These are phyloP conservation scores for Colistium nudipinnis DNA, from an alignment of 2,113 vertebrate species.

Conservation along the genomic window DNA sequence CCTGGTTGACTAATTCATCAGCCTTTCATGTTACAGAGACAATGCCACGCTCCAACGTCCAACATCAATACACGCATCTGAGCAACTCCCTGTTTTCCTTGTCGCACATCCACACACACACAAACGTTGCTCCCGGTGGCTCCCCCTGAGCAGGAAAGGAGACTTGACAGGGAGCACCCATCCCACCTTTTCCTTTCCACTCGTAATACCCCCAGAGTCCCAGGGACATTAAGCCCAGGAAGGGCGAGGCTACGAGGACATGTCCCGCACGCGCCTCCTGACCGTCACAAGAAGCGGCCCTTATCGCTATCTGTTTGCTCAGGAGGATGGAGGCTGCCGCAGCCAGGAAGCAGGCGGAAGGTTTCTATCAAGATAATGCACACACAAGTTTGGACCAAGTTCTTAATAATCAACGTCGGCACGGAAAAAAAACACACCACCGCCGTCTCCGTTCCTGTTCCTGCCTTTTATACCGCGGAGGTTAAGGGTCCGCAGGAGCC, in stretches of 20 bases:
- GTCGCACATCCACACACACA: background rate
- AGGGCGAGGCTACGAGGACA: conserved; percentile 55
- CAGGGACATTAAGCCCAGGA: conserved; percentile 62
- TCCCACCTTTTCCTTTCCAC: conserved; percentile 41
- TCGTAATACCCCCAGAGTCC: conserved; percentile 32
- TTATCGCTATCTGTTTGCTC: conserved; percentile 64
- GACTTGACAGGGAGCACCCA: conserved; percentile 34
- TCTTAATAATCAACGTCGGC: conserved; percentile 38
- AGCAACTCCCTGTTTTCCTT: conserved; percentile 8
- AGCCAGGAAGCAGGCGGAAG: conserved; percentile 55
- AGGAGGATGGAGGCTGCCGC: conserved; percentile 57
- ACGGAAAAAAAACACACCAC: conserved; percentile 8
- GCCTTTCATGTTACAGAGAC: background rate
- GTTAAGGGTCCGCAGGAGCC: conserved; percentile 45
- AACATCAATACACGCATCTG: conserved; percentile 27
- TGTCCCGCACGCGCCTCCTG: conserved; percentile 36
- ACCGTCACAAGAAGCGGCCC: conserved; percentile 44
- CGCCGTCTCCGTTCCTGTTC: conserved; percentile 29
- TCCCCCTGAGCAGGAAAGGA: conserved; percentile 27
- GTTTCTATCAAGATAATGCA: conserved; percentile 66
- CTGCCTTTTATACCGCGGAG: conserved; percentile 38
- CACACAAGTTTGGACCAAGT: conserved; percentile 58
- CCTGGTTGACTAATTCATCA: background rate
- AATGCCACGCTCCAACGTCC: no score
- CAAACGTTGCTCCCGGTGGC: conserved; percentile 7